Conservation (phyloP, 2,113 vertebrate species). For the Ivindomyrus marchei region DNA sequence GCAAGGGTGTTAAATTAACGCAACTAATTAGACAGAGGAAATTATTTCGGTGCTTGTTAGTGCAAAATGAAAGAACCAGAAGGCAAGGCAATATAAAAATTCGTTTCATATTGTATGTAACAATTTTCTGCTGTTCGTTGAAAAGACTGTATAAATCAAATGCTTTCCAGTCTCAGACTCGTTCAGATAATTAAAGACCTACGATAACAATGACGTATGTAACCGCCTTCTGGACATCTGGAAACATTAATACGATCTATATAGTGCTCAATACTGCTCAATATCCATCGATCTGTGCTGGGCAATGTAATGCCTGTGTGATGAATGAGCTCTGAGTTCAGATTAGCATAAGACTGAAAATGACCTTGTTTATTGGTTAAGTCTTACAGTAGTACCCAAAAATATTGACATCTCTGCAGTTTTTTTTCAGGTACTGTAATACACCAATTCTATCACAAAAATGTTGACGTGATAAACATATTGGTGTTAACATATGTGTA, state of each 20-base stretch:
- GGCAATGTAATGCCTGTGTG: background rate
- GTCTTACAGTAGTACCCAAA: background rate
- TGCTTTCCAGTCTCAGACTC: background rate
- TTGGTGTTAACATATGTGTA: background rate
- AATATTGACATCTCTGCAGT: background rate
- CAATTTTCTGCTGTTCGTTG: background rate
- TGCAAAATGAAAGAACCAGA: background rate
- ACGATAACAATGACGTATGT: background rate
- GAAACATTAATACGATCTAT: background rate
- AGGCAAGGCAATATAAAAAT: background rate
- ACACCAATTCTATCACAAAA: background rate
- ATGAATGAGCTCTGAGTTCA: background rate
- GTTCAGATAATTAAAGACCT: background rate
- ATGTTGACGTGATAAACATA: background rate
- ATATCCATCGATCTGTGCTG: background rate
- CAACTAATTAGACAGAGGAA: background rate
- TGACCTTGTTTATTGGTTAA: no score
- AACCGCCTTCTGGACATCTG: background rate
- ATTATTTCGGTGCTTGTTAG: background rate
- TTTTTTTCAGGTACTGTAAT: background rate
- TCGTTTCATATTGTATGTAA: background rate
- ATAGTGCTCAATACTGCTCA: background rate
- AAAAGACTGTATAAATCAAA: background rate
- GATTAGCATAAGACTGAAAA: background rate
- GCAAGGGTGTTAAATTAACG: background rate